Evolutionary conservation across 2,888 invertebrate genomes (phyloP), one percentile per base, ranked within the genome.

Genomic region (Oscheius myriophilus): DNA sequence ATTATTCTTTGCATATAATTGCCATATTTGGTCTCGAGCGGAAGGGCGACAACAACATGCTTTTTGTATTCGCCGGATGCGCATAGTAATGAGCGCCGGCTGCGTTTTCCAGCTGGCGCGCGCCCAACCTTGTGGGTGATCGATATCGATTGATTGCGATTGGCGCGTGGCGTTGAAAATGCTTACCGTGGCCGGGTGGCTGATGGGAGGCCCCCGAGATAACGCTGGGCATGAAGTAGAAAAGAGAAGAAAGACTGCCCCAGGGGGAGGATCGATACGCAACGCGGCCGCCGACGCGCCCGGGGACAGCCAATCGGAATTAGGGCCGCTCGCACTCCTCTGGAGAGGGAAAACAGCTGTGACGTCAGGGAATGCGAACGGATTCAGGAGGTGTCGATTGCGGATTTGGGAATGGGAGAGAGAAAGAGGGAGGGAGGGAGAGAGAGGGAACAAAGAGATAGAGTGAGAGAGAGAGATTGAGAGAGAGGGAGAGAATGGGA

Each of bases 221-320:
- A 51, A 65, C 45, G 55, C 65, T 65, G 55, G 65, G 65, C 65
- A 65, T 65, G 53, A 43, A 52, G 61, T 46, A 46, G 63, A 63
- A 63, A 21, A 46, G 46, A 49, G 61, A 61, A 61, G 61, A 61
- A 61, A 61, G 61, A 61, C 61, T 61, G 61, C 61, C 61, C 61
- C 33, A 45, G 46, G 61, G 53, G 49, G 61, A 67, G 49, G 52
- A 69, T 69, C 72, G 58, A 69, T 69, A 59, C 69, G 63, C 69
- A 55, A 57, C 72, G 67, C 69, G 67, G 57, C 69, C 65, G 66
- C 52, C 55, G 59, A 59, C 66, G 67, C 39, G 67, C 49, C 59
- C 69, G 61, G 69, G 63, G 58, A 58, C 69, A 59, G 69, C 72
- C 69, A 69, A 69, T 72, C 69, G 66, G 69, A 69, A 58, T 57